Base-by-base conservation (phyloP, 23 tunicate genomes). In the Ascidia mentula region DNA sequence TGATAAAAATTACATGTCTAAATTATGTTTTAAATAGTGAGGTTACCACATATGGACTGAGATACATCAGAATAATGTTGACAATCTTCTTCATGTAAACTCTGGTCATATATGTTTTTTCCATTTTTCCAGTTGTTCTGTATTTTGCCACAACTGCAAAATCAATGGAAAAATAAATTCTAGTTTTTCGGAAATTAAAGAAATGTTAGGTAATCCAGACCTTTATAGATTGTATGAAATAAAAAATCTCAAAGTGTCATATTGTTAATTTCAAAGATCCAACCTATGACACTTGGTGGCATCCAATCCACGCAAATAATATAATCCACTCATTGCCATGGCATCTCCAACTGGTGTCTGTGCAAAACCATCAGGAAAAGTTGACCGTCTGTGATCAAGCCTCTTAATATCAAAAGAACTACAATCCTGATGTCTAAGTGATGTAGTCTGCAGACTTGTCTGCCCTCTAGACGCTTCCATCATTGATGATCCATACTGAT, bases 121-220 rank as follows among this genome's bases (percentile, higher is more conserved):
- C 65, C 65, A 5, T 53, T 28, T 9, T 28, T 53, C 65, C 65
- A 53, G 13, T 53, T 53, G 65, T 53, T 53, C 13, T 53, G 65
- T 9, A 53, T 28, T 53, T 53, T 53, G 65, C 65, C 65, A 53
- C 65, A 53, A 53, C 65, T 53, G 65, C 7, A 53, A 53, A 53
- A 53, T 9, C 22, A 3, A 9, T 1, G 24, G 24, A 53, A 53
- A 6, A n/a, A n/a, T n/a, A n/a, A n/a, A n/a, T n/a, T n/a, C n/a
- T n/a, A n/a, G n/a, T n/a, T n/a, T n/a, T n/a, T n/a, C n/a, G n/a
- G n/a, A n/a, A n/a, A n/a, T n/a, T n/a, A n/a, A n/a, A n/a, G n/a
- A n/a, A n/a, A n/a, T n/a, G n/a, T n/a, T n/a, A n/a, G n/a, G n/a
- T n/a, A n/a, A n/a, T n/a, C n/a, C n/a, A n/a, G n/a, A n/a, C n/a